A percentile compares a stretch with the other conserved stretches of the same genome.
Evolutionary conservation across 2,113 vertebrate genomes (phyloP).

Genomic region (Paralichthys olivaceus): DNA sequence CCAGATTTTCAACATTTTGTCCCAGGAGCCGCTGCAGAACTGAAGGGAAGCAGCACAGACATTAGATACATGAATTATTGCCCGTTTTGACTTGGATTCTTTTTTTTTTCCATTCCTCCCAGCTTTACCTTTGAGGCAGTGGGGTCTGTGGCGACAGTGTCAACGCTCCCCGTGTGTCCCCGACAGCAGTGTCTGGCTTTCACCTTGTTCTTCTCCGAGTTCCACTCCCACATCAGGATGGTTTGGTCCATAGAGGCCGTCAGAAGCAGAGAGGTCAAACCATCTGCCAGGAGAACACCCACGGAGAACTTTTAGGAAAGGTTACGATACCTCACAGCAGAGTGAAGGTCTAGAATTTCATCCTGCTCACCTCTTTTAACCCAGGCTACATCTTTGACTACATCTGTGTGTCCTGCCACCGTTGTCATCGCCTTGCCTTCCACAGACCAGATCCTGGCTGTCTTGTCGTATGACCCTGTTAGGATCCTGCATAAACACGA

Average conservation of each 20-base stretch:
- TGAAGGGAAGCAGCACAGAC: conserved; percentile 66
- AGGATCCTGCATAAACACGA: conserved; percentile 87
- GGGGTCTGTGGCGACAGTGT: conserved; percentile 88
- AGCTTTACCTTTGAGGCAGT: conserved; percentile 87
- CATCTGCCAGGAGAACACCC: conserved; percentile 78
- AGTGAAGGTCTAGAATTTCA: accelerated
- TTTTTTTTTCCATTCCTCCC: no score
- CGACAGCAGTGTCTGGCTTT: conserved; percentile 94
- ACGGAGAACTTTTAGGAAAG: not conserved
- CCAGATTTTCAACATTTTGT: conserved; percentile 99
- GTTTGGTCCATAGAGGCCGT: conserved; percentile 97
- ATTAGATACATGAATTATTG: not conserved
- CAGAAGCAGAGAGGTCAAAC: conserved; percentile 89
- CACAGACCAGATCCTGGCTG: conserved; percentile 92
- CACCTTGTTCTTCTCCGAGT: conserved; percentile 90
- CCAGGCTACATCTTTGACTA: conserved; percentile 97
- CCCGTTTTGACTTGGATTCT: not conserved
- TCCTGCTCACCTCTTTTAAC: conserved; percentile 89
- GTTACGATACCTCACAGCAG: no score
- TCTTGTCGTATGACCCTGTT: conserved; percentile 95
- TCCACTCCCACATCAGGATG: conserved; percentile 96
- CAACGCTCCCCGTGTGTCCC: conserved; percentile 93
- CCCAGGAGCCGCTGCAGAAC: conserved; percentile 99
- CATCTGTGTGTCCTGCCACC: conserved; percentile 91
- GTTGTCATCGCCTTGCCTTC: conserved; percentile 92